Evolutionary conservation across 1,140 invertebrate genomes (phyloP).

Genomic region (Neodiprion pinetum): DNA sequence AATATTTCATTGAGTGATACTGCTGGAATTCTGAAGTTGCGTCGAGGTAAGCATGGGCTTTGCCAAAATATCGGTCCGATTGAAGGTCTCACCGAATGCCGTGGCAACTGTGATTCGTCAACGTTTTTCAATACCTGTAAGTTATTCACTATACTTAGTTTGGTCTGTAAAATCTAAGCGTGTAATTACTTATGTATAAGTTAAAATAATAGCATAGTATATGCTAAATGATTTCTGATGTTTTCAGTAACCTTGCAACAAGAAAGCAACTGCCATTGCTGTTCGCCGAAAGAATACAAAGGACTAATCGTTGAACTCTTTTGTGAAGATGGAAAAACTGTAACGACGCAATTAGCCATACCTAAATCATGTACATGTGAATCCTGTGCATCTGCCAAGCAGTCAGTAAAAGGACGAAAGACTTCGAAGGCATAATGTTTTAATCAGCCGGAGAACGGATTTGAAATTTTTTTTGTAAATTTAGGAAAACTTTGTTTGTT

Average conservation of each 20-base stretch:
- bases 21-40: constrained; percentile 62
- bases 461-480: no score
- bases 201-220: no score
- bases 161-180: background rate
- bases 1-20: constrained; percentile 62
- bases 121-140: constrained; percentile 70
- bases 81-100: constrained; percentile 69
- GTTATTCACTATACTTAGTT: constrained; percentile 26
- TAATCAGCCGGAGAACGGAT: no score
- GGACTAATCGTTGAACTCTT: constrained; percentile 56
- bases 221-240: no score
- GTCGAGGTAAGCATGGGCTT: constrained; percentile 58
- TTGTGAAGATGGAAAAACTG: constrained; percentile 64
- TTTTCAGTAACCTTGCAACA: constrained; percentile 60
- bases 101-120: constrained; percentile 70
- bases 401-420: constrained; percentile 15
- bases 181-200: no score
- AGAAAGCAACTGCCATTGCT: constrained; percentile 67
- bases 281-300: constrained; percentile 61
- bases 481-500: no score
- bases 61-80: constrained; percentile 69
- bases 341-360: constrained; percentile 59
- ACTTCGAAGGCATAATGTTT: background rate
- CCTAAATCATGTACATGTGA: constrained; percentile 65
- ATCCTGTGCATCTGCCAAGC: constrained; percentile 50